A percentile compares a stretch with the other conserved stretches of the same genome.
These are phyloP conservation scores for Pollenia labialis DNA, from an alignment of 2,888 invertebrate genomes.

Conservation along the genomic window DNA sequence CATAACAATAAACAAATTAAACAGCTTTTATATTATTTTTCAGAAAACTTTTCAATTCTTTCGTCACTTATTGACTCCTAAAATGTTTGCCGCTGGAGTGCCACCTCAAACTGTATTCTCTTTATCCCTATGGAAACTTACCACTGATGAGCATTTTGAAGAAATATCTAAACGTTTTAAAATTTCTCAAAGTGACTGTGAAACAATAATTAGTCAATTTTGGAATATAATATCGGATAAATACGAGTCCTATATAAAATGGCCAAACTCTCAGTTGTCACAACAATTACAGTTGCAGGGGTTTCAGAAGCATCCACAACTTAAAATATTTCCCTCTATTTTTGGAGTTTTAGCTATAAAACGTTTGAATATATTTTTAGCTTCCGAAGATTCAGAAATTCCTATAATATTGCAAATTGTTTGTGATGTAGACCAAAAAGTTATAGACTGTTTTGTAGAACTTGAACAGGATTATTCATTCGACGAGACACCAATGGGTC, in stretches of 20 bases:
- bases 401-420: slow-evolving; percentile 81
- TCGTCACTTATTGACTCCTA: slow-evolving; percentile 64
- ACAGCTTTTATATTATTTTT: slow-evolving; percentile 6
- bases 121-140: slow-evolving; percentile 81
- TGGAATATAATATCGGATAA: slow-evolving; percentile 82
- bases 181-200: slow-evolving; percentile 79
- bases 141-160: slow-evolving; percentile 83
- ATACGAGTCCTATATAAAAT: slow-evolving; percentile 82
- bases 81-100: slow-evolving; percentile 66
- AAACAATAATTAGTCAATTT: slow-evolving; percentile 80
- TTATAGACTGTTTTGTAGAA: slow-evolving; percentile 83
- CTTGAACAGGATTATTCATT: slow-evolving; percentile 80
- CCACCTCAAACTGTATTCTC: slow-evolving; percentile 81
- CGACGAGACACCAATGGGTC: slow-evolving; percentile 81
- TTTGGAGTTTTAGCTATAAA: slow-evolving; percentile 81
- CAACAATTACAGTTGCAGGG: slow-evolving; percentile 78
- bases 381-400: slow-evolving; percentile 81
- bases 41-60: slow-evolving; percentile 73
- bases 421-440: slow-evolving; percentile 81
- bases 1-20: background rate
- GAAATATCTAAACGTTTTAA: slow-evolving; percentile 82
- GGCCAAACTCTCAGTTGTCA: slow-evolving; percentile 80
- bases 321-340: slow-evolving; percentile 77
- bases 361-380: slow-evolving; percentile 81
- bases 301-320: slow-evolving; percentile 75